phyloP scores from a whole-genome alignment of 2,797 vertebrate genomes.

The Mus minutoides region DNA sequence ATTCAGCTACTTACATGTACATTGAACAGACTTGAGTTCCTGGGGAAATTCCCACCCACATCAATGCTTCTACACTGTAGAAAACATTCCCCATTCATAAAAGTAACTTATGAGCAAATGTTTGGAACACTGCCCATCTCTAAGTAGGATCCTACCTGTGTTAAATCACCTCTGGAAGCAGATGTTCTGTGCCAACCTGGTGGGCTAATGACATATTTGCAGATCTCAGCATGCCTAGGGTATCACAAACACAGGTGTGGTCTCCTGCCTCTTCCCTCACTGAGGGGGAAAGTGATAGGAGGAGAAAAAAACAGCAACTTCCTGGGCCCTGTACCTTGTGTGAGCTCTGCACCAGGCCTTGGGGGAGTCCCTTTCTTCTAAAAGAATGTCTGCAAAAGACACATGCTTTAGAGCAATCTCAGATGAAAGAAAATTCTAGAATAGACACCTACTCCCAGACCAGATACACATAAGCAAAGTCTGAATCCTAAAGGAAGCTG shows the following conservation, averaged over 20 bases:
- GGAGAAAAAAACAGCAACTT: background rate
- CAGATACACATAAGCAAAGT: background rate
- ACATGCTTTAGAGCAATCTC: conserved; percentile 1
- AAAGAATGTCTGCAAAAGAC: conserved; percentile 44
- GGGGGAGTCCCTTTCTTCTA: background rate
- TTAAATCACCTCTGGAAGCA: conserved; percentile 62
- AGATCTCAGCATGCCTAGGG: conserved; percentile 37
- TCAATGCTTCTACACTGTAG: background rate
- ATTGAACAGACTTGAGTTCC: conserved; percentile 24
- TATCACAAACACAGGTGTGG: conserved; percentile 68
- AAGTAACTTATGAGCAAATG: conserved; percentile 40
- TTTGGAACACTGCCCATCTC: conserved; percentile 66
- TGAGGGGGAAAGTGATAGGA: background rate
- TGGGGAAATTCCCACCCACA: background rate
- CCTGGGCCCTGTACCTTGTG: background rate
- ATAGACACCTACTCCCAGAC: background rate
- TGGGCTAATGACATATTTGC: conserved; percentile 53
- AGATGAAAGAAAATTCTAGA: conserved; percentile 9
- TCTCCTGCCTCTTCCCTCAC: conserved; percentile 9
- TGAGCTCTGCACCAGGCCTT: background rate
- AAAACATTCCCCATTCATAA: conserved; percentile 26
- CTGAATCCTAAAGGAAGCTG: background rate
- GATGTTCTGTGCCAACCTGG: background rate
- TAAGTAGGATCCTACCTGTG: conserved; percentile 67
- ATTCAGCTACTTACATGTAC: background rate